phyloP scores from a whole-genome alignment of 2,888 invertebrate genomes.

The Argyresthia goedartella region DNA sequence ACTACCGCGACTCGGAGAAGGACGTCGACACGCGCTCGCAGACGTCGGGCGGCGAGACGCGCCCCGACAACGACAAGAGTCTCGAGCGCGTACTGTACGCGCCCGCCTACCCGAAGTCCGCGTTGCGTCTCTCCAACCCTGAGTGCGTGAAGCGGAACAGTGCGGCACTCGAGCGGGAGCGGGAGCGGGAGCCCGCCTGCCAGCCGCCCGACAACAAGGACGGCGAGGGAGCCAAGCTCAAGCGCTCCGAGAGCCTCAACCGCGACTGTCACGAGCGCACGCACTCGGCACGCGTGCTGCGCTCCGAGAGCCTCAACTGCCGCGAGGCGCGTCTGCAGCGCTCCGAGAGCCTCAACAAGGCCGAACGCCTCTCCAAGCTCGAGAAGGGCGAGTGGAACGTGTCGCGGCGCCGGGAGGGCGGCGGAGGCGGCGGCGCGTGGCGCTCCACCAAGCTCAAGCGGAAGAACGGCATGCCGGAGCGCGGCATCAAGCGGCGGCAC shows the following conservation, averaged over 20 bases:
- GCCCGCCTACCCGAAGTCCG: slow-evolving; percentile 13
- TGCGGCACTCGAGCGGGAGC: slow-evolving; percentile 27
- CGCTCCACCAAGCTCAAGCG: slow-evolving; percentile 77
- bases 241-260: no score
- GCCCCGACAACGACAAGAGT: slow-evolving; percentile 54
- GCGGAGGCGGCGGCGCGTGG: no score
- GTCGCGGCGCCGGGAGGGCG: slow-evolving; percentile 73
- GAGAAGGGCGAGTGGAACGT: slow-evolving; percentile 81
- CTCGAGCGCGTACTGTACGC: slow-evolving; percentile 23
- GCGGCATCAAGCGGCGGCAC: slow-evolving; percentile 89
- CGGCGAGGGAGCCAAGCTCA: slow-evolving; percentile 35
- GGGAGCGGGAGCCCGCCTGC: no score
- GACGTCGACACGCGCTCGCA: slow-evolving; percentile 82
- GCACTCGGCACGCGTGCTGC: no score
- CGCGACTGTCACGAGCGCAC: no score
- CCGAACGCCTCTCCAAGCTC: slow-evolving; percentile 69
- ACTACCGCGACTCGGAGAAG: slow-evolving; percentile 83
- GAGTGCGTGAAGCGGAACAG: slow-evolving; percentile 33
- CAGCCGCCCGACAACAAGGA: no score
- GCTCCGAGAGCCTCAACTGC: slow-evolving; percentile 75
- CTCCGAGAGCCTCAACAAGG: slow-evolving; percentile 35
- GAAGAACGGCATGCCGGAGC: slow-evolving; percentile 83
- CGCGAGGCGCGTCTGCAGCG: slow-evolving; percentile 39
- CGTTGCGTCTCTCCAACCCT: slow-evolving; percentile 17
- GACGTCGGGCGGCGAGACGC: slow-evolving; percentile 38